A percentile compares a stretch with the other conserved stretches of the same genome.
phyloP scores from a whole-genome alignment of 2,888 invertebrate genomes.

The Deilephila elpenor region DNA sequence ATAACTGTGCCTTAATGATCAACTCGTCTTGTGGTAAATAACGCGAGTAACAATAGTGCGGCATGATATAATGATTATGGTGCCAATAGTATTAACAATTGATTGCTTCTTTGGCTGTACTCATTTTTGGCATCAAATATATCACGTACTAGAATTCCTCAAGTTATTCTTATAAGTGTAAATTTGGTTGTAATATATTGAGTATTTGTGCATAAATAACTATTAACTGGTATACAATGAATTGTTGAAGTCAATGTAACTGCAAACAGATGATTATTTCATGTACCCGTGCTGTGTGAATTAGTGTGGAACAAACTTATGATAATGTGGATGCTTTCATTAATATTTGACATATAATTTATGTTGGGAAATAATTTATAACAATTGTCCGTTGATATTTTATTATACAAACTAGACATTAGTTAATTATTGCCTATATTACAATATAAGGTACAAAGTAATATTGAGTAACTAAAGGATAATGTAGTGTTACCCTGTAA shows the following conservation, averaged over 20 bases:
- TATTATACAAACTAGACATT: not conserved
- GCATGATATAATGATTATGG: not conserved
- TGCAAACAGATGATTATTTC: not conserved
- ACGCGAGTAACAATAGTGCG: not conserved
- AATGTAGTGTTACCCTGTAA: not conserved
- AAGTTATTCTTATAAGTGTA: not conserved
- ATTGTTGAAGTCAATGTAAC: not conserved
- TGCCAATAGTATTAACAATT: not conserved
- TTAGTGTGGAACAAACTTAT: not conserved
- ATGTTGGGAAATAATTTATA: too few relatives aligned
- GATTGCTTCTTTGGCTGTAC: not conserved
- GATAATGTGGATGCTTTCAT: conserved; percentile 15
- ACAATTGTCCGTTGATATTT: not conserved
- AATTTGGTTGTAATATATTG: not conserved
- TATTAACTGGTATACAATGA: not conserved
- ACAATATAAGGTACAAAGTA: not conserved
- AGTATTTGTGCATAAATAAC: not conserved
- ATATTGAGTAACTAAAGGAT: not conserved
- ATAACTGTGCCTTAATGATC: not conserved
- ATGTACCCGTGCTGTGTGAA: not conserved
- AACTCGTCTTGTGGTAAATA: not conserved
- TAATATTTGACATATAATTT: not conserved
- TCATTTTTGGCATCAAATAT: not conserved
- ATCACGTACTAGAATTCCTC: not conserved
- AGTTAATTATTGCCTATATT: not conserved